phyloP scores from a whole-genome alignment of 1,140 invertebrate species.

The Drosophila setifemur region DNA sequence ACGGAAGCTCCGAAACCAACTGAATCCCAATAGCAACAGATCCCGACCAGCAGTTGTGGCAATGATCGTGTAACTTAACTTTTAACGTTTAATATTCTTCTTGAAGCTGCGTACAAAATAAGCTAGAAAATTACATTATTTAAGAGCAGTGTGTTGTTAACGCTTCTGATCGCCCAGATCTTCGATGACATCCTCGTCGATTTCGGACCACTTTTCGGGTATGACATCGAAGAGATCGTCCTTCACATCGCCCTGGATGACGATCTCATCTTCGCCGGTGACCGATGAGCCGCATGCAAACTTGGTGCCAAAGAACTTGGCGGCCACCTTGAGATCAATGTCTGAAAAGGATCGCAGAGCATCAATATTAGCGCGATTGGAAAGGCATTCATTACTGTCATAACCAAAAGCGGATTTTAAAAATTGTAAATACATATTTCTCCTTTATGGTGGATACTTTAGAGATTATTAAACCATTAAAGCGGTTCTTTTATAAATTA shows the following conservation, averaged over 20 bases:
- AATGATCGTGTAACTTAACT: neutral
- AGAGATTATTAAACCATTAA: too few species aligned
- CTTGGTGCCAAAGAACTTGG: conserved; percentile 98
- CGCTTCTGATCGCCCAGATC: conserved; percentile 89
- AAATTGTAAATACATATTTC: too few species aligned
- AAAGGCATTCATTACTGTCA: too few species aligned
- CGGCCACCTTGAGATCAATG: conserved; percentile 98
- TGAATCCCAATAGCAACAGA: too few species aligned
- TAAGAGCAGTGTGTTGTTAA: conserved; percentile 80
- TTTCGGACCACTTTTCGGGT: conserved; percentile 94
- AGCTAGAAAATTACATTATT: conserved; percentile 40
- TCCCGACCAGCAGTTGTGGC: neutral
- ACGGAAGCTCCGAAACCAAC: neutral
- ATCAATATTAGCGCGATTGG: too few species aligned
- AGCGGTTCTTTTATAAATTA: too few species aligned
- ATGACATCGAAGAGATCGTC: conserved; percentile 98
- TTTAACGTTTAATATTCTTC: conserved; percentile 52
- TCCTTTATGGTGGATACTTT: too few species aligned
- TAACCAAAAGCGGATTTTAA: too few species aligned
- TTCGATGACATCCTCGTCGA: conserved; percentile 89
- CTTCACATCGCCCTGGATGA: conserved; percentile 99
- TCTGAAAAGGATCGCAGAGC: conserved; percentile 86
- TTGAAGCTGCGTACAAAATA: conserved; percentile 51
- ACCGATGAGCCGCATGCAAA: conserved; percentile 99
- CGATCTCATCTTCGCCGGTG: conserved; percentile 99